phyloP scores from a whole-genome alignment of 2,113 vertebrate genomes.

The Lichenostomus cassidix region DNA sequence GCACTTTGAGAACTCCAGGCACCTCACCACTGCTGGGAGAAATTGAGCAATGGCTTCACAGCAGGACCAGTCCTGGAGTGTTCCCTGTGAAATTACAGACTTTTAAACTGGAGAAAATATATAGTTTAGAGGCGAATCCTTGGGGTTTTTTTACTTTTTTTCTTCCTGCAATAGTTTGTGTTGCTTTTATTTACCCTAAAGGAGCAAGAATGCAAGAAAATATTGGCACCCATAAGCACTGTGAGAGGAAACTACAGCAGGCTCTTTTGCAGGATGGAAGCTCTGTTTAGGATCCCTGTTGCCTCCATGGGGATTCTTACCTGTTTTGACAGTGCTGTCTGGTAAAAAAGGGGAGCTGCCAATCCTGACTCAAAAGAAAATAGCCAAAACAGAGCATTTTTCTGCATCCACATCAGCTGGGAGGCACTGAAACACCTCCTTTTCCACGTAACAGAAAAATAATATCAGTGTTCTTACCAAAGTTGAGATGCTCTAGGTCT shows the following conservation, averaged over 20 bases:
- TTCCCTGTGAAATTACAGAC: conserved; percentile 70
- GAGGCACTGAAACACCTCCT: background rate
- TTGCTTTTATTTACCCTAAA: conserved; percentile 68
- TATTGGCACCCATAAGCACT: conserved; percentile 21
- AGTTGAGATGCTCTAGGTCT: background rate
- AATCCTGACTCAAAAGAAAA: background rate
- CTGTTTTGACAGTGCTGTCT: background rate
- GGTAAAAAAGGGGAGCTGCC: background rate
- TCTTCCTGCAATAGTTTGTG: conserved; percentile 13
- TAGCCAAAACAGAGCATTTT: background rate
- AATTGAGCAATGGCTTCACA: conserved; percentile 71
- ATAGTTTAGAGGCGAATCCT: conserved; percentile 65
- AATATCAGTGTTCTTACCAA: background rate
- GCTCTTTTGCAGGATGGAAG: conserved; percentile 3
- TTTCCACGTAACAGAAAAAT: background rate
- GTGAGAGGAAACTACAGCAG: conserved; percentile 43
- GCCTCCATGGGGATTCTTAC: background rate
- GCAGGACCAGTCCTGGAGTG: conserved; percentile 52
- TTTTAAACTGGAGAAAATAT: conserved; percentile 72
- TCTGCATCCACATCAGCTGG: background rate
- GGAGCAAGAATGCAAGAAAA: conserved; percentile 44
- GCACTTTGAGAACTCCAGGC: conserved; percentile 27
- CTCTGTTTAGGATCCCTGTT: background rate
- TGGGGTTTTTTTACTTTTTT: background rate
- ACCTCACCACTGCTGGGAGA: conserved; percentile 66